Evolutionary conservation across 2,113 vertebrate species (phyloP).

Genomic region (Gallinago media): DNA sequence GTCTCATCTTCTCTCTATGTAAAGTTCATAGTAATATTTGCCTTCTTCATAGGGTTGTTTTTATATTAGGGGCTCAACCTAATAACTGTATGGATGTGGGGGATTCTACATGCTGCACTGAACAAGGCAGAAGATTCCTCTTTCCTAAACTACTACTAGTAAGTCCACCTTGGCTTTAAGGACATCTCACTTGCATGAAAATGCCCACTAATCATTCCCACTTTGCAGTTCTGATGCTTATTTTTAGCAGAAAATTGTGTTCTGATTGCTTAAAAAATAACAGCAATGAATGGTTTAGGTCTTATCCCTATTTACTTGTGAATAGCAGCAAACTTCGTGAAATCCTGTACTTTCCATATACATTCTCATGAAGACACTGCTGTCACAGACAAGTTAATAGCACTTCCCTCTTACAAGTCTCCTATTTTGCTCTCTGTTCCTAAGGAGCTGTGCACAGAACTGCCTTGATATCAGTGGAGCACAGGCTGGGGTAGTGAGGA

Average conservation of each 20-base stretch:
- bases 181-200: not conserved
- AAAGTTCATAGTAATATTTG: not conserved
- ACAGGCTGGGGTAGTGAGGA: not conserved
- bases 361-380: not conserved
- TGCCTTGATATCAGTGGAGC: not conserved
- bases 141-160: not conserved
- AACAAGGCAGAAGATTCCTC: not conserved
- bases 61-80: not conserved
- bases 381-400: conserved; percentile 31
- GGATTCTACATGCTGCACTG: not conserved
- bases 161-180: not conserved
- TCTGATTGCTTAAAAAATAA: not conserved
- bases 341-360: conserved; percentile 3
- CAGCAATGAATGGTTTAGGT: not conserved
- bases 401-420: conserved; percentile 39
- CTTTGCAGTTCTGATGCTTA: not conserved
- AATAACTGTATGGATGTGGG: not conserved
- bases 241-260: not conserved
- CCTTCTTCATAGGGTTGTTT: not conserved
- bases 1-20: not conserved
- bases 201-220: not conserved
- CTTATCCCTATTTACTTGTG: not conserved
- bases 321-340: conserved; percentile 1
- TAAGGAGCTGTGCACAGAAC: conserved; percentile 1
- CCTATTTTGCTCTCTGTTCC: conserved; percentile 7